These are phyloP conservation scores for Caenorhabditis wallacei DNA, from an alignment of 2,888 invertebrate genomes.

Conservation along the genomic window DNA sequence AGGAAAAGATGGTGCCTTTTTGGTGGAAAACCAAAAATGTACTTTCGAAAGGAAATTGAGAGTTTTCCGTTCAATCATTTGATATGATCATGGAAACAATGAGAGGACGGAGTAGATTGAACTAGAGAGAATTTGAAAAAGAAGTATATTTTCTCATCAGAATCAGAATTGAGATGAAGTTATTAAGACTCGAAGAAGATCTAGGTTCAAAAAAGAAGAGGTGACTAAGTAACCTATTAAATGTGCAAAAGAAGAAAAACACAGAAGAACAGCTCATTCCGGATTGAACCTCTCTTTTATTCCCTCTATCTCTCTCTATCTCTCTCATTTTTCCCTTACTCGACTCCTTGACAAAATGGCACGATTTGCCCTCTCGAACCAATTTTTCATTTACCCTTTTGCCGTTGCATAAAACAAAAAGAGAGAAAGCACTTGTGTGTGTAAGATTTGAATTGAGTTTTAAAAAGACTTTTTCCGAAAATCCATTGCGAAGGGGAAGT, in stretches of 20 bases:
- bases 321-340: too few relatives aligned
- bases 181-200: slow-evolving; percentile 6
- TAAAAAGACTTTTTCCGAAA: slow-evolving; percentile 2
- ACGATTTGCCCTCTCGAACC: slow-evolving; percentile 25
- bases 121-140: too few relatives aligned
- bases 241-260: slow-evolving; percentile 5
- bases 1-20: slow-evolving; percentile 1
- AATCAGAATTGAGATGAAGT: too few relatives aligned
- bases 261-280: slow-evolving; percentile 44
- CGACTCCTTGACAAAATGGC: slow-evolving; percentile 23
- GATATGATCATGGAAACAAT: slow-evolving; percentile 21
- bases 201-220: not conserved
- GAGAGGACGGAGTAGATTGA: not conserved
- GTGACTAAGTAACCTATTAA: not conserved
- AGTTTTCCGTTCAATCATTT: slow-evolving; percentile 35
- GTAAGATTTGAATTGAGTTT: slow-evolving; percentile 35
- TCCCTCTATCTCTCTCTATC: too few relatives aligned
- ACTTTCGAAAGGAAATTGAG: slow-evolving; percentile 27
- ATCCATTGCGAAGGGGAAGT: slow-evolving; percentile 19
- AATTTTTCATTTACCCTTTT: slow-evolving; percentile 63
- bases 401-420: slow-evolving; percentile 38
- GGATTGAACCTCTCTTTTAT: not conserved
- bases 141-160: too few relatives aligned
- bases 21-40: slow-evolving; percentile 24
- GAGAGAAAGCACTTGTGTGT: slow-evolving; percentile 54